A percentile compares a stretch with the other conserved stretches of the same genome.
Evolutionary conservation across 2,888 invertebrate genomes (phyloP).

Genomic region (Drosophila greeni): DNA sequence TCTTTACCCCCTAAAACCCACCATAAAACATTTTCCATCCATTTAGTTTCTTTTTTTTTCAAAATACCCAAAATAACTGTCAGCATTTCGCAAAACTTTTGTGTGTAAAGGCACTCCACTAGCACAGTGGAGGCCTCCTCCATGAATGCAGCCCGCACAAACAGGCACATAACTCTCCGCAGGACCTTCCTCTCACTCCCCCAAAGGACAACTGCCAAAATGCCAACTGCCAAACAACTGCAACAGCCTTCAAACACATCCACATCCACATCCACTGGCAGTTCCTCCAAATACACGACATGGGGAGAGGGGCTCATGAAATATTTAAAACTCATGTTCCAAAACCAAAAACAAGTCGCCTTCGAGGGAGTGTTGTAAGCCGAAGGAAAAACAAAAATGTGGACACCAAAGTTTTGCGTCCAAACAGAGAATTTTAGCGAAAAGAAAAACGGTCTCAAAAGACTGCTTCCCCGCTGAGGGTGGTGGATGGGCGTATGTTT

Average conservation of each 20-base stretch:
- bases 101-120: not conserved
- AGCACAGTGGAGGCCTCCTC: too few relatives aligned
- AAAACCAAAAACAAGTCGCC: slow-evolving; percentile 2
- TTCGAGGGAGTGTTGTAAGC: slow-evolving; percentile 1
- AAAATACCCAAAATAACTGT: slow-evolving; percentile 6
- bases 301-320: not conserved
- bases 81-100: slow-evolving; percentile 5
- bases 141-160: slow-evolving; percentile 4
- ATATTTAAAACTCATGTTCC: slow-evolving; percentile 10
- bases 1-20: not conserved
- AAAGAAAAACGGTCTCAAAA: slow-evolving; percentile 4
- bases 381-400: slow-evolving; percentile 7
- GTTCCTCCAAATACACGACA: slow-evolving; percentile 1
- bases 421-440: not conserved
- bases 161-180: slow-evolving; percentile 3
- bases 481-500: not conserved
- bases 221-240: slow-evolving; percentile 46
- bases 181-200: slow-evolving; percentile 18
- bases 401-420: not conserved
- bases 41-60: not conserved
- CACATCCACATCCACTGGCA: slow-evolving; percentile 3
- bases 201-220: slow-evolving; percentile 43
- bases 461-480: not conserved
- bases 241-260: slow-evolving; percentile 51
- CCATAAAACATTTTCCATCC: not conserved